Percentiles rank a stretch among this genome's conserved stretches.
Conservation (phyloP, 2,888 invertebrate species). For the Gerosis bhagava region DNA sequence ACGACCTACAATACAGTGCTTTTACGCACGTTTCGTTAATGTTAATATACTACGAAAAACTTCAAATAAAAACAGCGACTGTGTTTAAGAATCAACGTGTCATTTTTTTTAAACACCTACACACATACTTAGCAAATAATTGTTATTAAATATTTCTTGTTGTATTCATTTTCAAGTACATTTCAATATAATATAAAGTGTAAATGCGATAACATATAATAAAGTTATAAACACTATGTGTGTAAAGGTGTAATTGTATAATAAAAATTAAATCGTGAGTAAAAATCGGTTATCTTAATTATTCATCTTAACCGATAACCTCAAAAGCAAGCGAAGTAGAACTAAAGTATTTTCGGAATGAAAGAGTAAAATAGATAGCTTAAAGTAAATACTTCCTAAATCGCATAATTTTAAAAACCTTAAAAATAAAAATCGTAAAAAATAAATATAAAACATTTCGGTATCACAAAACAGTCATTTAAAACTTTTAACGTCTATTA, state of each 20-base stretch:
- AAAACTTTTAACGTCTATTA: slow-evolving; percentile 17
- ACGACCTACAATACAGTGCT: slow-evolving; percentile 2
- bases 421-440: slow-evolving; percentile 46
- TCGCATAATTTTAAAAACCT: slow-evolving; percentile 36
- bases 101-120: slow-evolving; percentile 32
- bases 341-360: slow-evolving; percentile 57
- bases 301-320: slow-evolving; percentile 27
- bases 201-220: slow-evolving; percentile 24
- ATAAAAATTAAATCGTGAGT: too few relatives aligned
- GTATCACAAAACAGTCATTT: slow-evolving; percentile 42
- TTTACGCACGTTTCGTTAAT: slow-evolving; percentile 1
- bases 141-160: background rate
- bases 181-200: slow-evolving; percentile 1
- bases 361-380: slow-evolving; percentile 59
- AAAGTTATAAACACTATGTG: slow-evolving; percentile 32
- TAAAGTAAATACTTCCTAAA: slow-evolving; percentile 48
- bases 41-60: slow-evolving; percentile 12
- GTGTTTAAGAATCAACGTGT: slow-evolving; percentile 51
- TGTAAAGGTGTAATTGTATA: slow-evolving; percentile 35
- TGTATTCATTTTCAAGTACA: too few relatives aligned
- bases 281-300: too few relatives aligned
- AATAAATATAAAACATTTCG: slow-evolving; percentile 48
- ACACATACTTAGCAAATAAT: slow-evolving; percentile 38
- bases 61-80: slow-evolving; percentile 43
- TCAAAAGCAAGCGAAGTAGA: slow-evolving; percentile 29